These are phyloP conservation scores for Plebejus anna DNA, from an alignment of 2,888 invertebrate genomes.

Conservation along the genomic window DNA sequence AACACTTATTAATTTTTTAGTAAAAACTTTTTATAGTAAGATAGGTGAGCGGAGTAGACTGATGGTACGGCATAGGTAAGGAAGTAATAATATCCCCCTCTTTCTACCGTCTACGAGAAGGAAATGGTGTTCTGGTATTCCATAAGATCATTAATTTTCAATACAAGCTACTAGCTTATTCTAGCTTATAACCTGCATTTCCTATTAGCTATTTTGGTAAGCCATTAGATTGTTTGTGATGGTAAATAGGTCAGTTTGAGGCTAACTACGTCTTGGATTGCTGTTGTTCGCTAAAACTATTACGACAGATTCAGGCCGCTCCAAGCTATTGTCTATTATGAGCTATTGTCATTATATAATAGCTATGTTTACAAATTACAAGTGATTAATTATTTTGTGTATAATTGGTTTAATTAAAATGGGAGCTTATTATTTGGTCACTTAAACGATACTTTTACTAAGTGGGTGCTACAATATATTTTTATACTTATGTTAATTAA, in stretches of 20 bases:
- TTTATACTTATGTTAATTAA: too few species aligned
- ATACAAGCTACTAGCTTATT: not conserved
- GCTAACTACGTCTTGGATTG: conserved; percentile 11
- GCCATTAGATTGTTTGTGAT: conserved; percentile 10
- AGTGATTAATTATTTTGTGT: not conserved
- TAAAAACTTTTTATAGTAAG: too few species aligned
- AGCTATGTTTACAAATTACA: not conserved
- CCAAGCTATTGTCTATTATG: not conserved
- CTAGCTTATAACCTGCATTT: not conserved
- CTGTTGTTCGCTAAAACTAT: not conserved
- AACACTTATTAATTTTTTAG: too few species aligned
- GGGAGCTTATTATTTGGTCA: not conserved
- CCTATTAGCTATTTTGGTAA: not conserved
- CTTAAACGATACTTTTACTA: too few species aligned
- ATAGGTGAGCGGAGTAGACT: too few species aligned
- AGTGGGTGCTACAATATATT: too few species aligned
- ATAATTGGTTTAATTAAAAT: not conserved
- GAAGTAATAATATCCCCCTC: too few species aligned
- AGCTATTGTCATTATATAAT: not conserved
- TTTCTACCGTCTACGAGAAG: too few species aligned
- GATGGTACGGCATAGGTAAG: too few species aligned
- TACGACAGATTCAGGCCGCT: conserved; percentile 6
- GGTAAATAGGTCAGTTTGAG: conserved; percentile 3
- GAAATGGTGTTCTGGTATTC: too few species aligned
- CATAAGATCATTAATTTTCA: not conserved